These are phyloP conservation scores for Sinotaia quadrata DNA, from an alignment of 2,888 invertebrate species.

Conservation along the genomic window DNA sequence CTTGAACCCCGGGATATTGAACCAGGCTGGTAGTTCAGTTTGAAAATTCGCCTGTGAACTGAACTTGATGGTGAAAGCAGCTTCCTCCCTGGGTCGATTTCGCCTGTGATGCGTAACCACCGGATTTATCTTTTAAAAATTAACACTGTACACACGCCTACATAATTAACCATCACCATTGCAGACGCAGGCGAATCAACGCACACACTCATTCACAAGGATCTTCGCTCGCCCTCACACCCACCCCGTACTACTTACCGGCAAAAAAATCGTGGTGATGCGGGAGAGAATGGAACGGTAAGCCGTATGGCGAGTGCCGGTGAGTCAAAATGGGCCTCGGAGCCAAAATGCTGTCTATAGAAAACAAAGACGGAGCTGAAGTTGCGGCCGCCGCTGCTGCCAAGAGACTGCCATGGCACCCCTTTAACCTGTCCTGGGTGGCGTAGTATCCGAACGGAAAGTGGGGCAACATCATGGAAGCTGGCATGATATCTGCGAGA, in stretches of 20 bases:
- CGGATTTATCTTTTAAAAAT: background rate
- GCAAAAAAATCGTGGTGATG: constrained; percentile 39
- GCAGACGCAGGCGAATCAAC: background rate
- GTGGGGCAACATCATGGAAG: constrained; percentile 39
- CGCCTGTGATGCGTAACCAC: too few relatives aligned
- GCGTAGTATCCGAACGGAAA: constrained; percentile 45
- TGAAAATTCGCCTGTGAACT: too few relatives aligned
- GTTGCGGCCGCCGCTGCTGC: constrained; percentile 26
- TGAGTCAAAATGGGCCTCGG: constrained; percentile 49
- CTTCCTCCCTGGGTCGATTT: too few relatives aligned
- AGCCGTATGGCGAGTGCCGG: constrained; percentile 46
- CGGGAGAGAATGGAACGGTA: constrained; percentile 49
- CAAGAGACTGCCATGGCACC: constrained; percentile 41
- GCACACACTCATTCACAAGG: background rate
- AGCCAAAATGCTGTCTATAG: constrained; percentile 63
- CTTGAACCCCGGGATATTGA: too few relatives aligned
- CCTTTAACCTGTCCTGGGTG: constrained; percentile 44
- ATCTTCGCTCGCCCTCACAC: constrained; percentile 1
- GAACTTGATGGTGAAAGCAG: too few relatives aligned
- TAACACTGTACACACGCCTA: background rate
- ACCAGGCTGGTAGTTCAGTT: too few relatives aligned
- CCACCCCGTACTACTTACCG: constrained; percentile 25
- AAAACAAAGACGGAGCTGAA: constrained; percentile 44
- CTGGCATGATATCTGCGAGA: constrained; percentile 29
- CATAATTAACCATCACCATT: background rate